phyloP scores from a whole-genome alignment of 2,113 vertebrate genomes.

The Petromus typicus region DNA sequence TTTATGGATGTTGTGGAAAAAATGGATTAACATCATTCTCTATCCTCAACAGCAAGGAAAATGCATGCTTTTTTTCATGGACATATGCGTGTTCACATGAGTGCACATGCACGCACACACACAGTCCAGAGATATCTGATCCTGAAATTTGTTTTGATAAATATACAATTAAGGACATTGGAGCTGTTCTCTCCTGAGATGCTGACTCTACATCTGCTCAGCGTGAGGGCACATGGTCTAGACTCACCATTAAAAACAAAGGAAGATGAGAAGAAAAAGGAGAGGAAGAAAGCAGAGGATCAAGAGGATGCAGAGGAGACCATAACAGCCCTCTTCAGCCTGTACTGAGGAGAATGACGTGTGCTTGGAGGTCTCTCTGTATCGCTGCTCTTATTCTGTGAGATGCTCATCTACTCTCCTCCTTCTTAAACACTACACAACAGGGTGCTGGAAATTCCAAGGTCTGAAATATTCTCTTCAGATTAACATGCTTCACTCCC shows the following conservation, averaged over 20 bases:
- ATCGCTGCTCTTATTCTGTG: neutral
- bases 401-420: neutral
- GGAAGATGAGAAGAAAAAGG: neutral
- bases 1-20: neutral
- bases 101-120: neutral
- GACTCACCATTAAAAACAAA: neutral
- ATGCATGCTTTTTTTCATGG: neutral
- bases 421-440: neutral
- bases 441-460: neutral
- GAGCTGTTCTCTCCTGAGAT: neutral
- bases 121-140: neutral
- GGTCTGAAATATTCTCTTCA: neutral
- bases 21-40: neutral
- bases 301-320: neutral
- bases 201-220: neutral
- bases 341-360: neutral
- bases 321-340: neutral
- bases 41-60: neutral
- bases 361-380: neutral
- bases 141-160: neutral
- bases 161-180: neutral
- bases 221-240: neutral
- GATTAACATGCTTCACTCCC: neutral
- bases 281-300: neutral
- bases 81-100: rapidly evolving